Base-by-base conservation (phyloP, 2,113 vertebrate genomes). In the Morone saxatilis region DNA sequence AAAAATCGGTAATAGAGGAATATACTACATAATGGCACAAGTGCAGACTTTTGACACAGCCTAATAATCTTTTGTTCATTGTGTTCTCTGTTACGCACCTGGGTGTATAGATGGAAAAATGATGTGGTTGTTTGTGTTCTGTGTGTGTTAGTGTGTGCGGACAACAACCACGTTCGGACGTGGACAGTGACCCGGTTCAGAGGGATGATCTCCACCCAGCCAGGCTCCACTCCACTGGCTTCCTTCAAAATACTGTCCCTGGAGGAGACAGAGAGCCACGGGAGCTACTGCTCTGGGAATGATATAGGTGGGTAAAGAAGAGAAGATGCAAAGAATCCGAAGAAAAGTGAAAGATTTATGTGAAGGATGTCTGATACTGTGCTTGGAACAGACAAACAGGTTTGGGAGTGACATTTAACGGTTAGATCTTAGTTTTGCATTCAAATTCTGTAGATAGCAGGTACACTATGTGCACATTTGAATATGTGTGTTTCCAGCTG, bases 161-260 rank as follows among this genome's bases (percentile, higher is more conserved):
- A 99, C 90, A 99, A 99, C 88, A 99, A 99, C 87, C 98, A 99
- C 0, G 98, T 99, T 38, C 95, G 98, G 22, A 99, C 98, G 0
- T 99, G 98, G 98, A 99, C 98, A 4, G 98, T 99, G 68, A 99
- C 98, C 0, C 97, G 98, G 0, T 99, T 99, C 95, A 91, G 98
- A 88, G 98, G 98, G 45, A 99, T 99, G 98, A 99, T 99, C 93
- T 99, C 98, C 8, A 99, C 98, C 8, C 98, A 99, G 86, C 98
- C 98, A 0, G 98, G 98, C 57, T 99, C 98, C 79, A 99, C 98
- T 1, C 98, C 98, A 6, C 93, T 99, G 70, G 98, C 97, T 1
- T 99, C 98, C 0, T 99, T 99, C 89, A 99, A 99, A 94, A 99
- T 99, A 69, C 91, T 99, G 68, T 99, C 98, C 11, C 91, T 99